These are phyloP conservation scores for Aleiodes sp. DNA, from an alignment of 1,140 invertebrate species.

Conservation along the genomic window DNA sequence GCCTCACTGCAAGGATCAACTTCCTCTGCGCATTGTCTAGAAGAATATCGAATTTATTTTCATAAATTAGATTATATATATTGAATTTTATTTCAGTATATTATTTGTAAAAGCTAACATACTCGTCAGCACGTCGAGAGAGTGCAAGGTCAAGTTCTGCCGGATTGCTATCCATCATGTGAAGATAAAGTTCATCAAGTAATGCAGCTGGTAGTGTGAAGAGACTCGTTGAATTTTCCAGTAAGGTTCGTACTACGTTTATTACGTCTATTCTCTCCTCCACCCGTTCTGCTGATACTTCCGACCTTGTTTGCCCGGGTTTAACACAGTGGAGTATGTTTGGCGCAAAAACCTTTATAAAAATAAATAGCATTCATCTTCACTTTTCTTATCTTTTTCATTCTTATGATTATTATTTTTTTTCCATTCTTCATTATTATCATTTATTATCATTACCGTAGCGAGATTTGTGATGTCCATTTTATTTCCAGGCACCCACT, in stretches of 20 bases:
- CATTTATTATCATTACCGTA: conserved; percentile 64
- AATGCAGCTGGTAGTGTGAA: conserved; percentile 83
- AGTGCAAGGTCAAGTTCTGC: conserved; percentile 74
- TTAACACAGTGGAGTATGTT: conserved; percentile 88
- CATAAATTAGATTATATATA: background rate
- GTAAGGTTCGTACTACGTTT: conserved; percentile 83
- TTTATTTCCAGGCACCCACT: conserved; percentile 83
- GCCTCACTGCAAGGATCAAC: conserved; percentile 58
- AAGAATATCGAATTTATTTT: background rate
- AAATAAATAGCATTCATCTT: conserved; percentile 2
- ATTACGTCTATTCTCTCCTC: conserved; percentile 89
- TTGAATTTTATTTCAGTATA: background rate
- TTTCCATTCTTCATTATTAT: background rate
- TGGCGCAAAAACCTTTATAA: conserved; percentile 81
- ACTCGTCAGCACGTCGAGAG: conserved; percentile 70
- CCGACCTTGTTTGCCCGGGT: conserved; percentile 71
- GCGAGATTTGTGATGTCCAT: conserved; percentile 93
- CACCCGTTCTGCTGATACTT: conserved; percentile 73
- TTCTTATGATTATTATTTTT: background rate
- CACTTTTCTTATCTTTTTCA: background rate
- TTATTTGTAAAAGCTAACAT: conserved; percentile 44
- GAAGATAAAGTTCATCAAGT: conserved; percentile 84
- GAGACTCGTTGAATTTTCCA: conserved; percentile 80
- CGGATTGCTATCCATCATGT: conserved; percentile 85
- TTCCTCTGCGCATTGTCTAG: conserved; percentile 58